Evolutionary conservation across 1,140 invertebrate genomes (phyloP).

Genomic region (Rhizoglyphus robini): DNA sequence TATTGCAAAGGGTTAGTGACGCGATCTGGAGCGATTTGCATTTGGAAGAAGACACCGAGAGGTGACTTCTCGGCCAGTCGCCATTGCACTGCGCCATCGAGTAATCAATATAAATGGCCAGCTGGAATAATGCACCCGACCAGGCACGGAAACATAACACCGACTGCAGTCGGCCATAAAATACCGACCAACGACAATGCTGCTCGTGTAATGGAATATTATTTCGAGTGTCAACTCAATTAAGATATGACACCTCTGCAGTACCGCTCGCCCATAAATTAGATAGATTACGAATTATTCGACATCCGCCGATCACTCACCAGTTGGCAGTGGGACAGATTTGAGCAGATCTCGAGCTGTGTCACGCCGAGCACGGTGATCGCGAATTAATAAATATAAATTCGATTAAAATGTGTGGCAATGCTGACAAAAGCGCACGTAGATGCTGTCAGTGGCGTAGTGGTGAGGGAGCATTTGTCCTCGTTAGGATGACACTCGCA

Average conservation of each 20-base stretch:
- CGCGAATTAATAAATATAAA: constrained; percentile 2
- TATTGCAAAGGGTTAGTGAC: background rate
- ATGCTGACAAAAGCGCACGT: background rate
- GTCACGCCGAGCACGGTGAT: background rate
- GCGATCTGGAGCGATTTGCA: background rate
- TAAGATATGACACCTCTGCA: constrained; percentile 6
- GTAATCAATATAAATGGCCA: constrained; percentile 13
- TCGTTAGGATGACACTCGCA: background rate
- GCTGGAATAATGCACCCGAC: background rate
- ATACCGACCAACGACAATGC: too few relatives aligned
- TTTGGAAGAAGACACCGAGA: background rate
- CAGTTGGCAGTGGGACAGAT: background rate
- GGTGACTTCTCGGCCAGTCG: too few relatives aligned
- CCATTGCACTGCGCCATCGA: too few relatives aligned
- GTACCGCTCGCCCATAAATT: constrained; percentile 3
- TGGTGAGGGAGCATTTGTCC: background rate
- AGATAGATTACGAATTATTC: background rate
- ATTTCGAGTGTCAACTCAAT: constrained; percentile 4
- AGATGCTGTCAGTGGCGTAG: too few relatives aligned
- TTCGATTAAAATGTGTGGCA: constrained; percentile 6
- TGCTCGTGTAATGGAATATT: too few relatives aligned
- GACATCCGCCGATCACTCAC: constrained; percentile 9
- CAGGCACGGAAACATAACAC: constrained; percentile 1
- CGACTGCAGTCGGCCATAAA: background rate
- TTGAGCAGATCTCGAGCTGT: background rate